A percentile compares a stretch with the other conserved stretches of the same genome.
phyloP scores from a whole-genome alignment of 2,113 vertebrate genomes.

The chimpanzee (Pan troglodytes) region DNA sequence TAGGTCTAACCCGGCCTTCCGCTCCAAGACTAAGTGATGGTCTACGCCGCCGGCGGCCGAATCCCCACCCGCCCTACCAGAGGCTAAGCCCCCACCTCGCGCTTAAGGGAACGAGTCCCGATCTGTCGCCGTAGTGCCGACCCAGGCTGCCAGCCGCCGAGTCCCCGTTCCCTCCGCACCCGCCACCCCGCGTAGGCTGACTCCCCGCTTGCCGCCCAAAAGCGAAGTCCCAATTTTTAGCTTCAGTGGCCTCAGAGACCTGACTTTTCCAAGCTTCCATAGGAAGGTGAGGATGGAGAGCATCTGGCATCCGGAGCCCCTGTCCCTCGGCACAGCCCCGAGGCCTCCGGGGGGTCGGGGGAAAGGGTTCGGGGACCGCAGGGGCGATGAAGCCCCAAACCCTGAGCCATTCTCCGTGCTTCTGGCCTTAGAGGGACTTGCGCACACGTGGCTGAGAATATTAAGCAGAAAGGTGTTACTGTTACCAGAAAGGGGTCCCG shows the following conservation, averaged over 20 bases:
- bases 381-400: neutral
- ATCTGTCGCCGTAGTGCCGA: neutral
- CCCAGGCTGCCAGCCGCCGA: neutral
- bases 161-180: neutral
- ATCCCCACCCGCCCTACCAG: neutral
- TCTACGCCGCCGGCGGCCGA: neutral
- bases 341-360: no score
- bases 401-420: neutral
- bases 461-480: neutral
- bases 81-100: neutral
- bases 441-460: neutral
- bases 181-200: neutral
- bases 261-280: neutral
- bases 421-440: neutral
- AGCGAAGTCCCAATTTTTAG: neutral
- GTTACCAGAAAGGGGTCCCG: no score
- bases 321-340: neutral
- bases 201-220: neutral
- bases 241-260: neutral
- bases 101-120: neutral
- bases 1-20: neutral
- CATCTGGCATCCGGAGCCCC: no score
- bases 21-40: neutral
- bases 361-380: neutral
- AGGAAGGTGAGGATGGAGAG: neutral